A percentile compares a stretch with the other conserved stretches of the same genome.
Evolutionary conservation across 2,888 invertebrate species (phyloP).

Genomic region (Taenaris catops): DNA sequence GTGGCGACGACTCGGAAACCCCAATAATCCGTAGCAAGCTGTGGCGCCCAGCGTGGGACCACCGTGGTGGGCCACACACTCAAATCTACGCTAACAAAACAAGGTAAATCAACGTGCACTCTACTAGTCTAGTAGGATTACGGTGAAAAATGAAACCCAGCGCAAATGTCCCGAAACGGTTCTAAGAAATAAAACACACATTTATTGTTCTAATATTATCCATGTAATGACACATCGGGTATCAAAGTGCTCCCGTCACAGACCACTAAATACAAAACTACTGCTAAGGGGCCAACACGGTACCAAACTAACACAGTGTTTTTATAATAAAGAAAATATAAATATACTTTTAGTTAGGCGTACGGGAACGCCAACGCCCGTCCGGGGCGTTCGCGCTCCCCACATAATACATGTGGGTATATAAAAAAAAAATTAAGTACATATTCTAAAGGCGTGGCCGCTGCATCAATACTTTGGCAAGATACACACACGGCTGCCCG

Average conservation of each 20-base stretch:
- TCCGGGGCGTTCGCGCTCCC: constrained; percentile 7
- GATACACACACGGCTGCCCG: constrained; percentile 51
- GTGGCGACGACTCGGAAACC: constrained; percentile 31
- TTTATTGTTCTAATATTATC: constrained; percentile 69
- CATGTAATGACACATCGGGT: constrained; percentile 74
- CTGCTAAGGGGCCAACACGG: constrained; percentile 42
- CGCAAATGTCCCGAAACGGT: constrained; percentile 49
- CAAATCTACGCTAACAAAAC: constrained; percentile 22
- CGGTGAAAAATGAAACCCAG: constrained; percentile 38
- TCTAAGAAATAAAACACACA: constrained; percentile 72
- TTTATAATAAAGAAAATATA: constrained; percentile 38
- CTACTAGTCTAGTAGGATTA: constrained; percentile 30
- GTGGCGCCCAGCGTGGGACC: constrained; percentile 44
- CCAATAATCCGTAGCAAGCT: constrained; percentile 31
- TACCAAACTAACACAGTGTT: constrained; percentile 37
- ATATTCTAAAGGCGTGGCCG: constrained; percentile 35
- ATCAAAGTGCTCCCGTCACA: constrained; percentile 68
- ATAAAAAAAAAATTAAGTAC: constrained; percentile 61
- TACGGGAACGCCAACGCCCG: constrained; percentile 20
- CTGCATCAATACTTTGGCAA: constrained; percentile 56
- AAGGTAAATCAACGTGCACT: constrained; percentile 42
- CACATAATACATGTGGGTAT: constrained; percentile 32
- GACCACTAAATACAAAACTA: constrained; percentile 62
- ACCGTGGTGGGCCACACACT: constrained; percentile 24
- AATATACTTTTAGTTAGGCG: constrained; percentile 30